Base-by-base conservation (phyloP, 53 echinoderm and acorn worm species). In the Holothuria scabra region DNA sequence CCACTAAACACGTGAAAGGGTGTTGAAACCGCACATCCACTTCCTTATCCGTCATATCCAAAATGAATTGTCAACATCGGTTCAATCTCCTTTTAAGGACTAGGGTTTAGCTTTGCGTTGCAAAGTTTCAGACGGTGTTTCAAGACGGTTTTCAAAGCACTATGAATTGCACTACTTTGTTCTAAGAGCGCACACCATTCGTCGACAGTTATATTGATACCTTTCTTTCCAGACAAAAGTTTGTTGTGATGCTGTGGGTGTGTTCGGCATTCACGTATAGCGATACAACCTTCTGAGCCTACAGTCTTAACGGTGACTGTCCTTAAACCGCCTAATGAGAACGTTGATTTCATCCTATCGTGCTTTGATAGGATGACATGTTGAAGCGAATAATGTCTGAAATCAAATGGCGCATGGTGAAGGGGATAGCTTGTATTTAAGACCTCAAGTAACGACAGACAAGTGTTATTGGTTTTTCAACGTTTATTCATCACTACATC, bases 1-100 rank as follows among this genome's bases (percentile, higher is more conserved):
- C 88, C 12, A 87, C 83, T 2, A 59, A 20, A 37, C 69, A 71
- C 16, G 83, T 83, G 34, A 90, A 86, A 4, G 76, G 78, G 60
- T 90, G 90, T 56, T 75, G 60, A 5, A 86, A 30, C 46, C 83
- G 60, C 4, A 87, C 82, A 21, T 74, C 75, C 10, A 74, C n/a
- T 9, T 22, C 28, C 12, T 20, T 12, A 23, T 74, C 1, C 23
- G 75, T 52, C 75, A 74, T 74, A 20, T 12, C 75, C 24, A 8
- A 25, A 28, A 46, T 20, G 41, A 74, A 6, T 1, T 7, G 25
- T 44, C n/a, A 7, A 20, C 46, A 5, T 28, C 18, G 2, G 31
- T 49, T 46, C 22, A 3, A 37, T 44, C 48, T 48, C 48, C 48
- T 8, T 48, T 48, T 13, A 5, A 48, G 3, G 35, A 3, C 35